Conservation (phyloP, 2,797 vertebrate genomes). For the Alectoris magna region DNA sequence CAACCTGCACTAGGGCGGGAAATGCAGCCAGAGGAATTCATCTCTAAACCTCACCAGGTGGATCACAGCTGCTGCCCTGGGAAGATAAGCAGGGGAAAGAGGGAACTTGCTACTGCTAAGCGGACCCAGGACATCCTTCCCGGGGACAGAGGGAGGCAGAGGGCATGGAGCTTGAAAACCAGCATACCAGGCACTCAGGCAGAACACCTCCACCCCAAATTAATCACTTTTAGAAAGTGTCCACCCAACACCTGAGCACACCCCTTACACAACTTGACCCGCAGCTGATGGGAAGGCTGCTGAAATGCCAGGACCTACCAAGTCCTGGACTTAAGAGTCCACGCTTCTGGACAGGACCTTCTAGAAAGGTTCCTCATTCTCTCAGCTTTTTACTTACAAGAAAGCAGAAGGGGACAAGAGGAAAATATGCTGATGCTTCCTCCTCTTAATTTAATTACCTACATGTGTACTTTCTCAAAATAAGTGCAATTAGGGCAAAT, state of each 20-base stretch:
- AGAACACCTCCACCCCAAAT: background rate
- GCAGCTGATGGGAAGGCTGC: background rate
- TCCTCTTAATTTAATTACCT: background rate
- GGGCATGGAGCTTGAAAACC: background rate
- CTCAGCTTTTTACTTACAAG: background rate
- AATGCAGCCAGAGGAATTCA: background rate
- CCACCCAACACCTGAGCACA: background rate
- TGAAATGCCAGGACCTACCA: background rate
- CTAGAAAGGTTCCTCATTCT: background rate
- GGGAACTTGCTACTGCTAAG: rapidly evolving
- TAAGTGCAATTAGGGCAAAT: background rate
- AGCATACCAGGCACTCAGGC: background rate
- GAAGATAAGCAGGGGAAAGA: background rate
- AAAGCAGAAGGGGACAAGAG: background rate
- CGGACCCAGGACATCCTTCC: background rate
- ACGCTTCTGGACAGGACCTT: background rate
- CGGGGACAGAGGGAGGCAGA: background rate
- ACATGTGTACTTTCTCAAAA: background rate
- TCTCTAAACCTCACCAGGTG: background rate
- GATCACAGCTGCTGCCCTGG: background rate
- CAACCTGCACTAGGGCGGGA: background rate
- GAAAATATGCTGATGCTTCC: background rate
- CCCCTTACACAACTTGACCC: background rate
- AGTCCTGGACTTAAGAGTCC: background rate
- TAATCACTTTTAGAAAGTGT: background rate